A percentile compares a stretch with the other conserved stretches of the same genome.
phyloP scores from a whole-genome alignment of 2,888 invertebrate genomes.

The Drosophila mercatorum region DNA sequence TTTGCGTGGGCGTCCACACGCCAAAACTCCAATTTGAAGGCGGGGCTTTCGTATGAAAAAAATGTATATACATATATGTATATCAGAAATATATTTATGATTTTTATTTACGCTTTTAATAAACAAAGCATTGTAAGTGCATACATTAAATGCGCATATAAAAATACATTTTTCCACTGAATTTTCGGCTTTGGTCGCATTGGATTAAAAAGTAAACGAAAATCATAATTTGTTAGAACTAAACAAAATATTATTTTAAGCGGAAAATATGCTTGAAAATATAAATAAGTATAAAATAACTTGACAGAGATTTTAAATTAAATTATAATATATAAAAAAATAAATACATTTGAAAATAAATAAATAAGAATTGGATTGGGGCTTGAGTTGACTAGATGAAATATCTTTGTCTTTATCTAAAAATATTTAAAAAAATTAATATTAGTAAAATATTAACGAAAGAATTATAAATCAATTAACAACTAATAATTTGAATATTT shows the following conservation, averaged over 20 bases:
- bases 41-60: constrained; percentile 6
- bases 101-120: constrained; percentile 38
- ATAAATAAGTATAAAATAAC: neutral
- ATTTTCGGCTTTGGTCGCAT: neutral
- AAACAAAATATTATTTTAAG: neutral
- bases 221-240: neutral
- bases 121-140: constrained; percentile 27
- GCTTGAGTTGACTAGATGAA: too few species aligned
- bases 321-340: too few species aligned
- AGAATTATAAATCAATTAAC: neutral
- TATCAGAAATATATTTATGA: constrained; percentile 33
- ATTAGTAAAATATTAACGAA: neutral
- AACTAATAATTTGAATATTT: too few species aligned
- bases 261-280: neutral
- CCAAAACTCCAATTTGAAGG: constrained; percentile 36
- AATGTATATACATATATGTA: too few species aligned
- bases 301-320: neutral
- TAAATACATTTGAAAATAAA: neutral
- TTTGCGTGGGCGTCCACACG: constrained; percentile 43
- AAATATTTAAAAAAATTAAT: neutral
- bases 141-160: constrained; percentile 23
- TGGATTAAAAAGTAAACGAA: neutral
- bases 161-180: neutral
- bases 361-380: too few species aligned
- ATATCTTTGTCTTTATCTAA: too few species aligned